These are phyloP conservation scores for Aphis gossypii DNA, from an alignment of 1,140 invertebrate genomes.

Conservation along the genomic window DNA sequence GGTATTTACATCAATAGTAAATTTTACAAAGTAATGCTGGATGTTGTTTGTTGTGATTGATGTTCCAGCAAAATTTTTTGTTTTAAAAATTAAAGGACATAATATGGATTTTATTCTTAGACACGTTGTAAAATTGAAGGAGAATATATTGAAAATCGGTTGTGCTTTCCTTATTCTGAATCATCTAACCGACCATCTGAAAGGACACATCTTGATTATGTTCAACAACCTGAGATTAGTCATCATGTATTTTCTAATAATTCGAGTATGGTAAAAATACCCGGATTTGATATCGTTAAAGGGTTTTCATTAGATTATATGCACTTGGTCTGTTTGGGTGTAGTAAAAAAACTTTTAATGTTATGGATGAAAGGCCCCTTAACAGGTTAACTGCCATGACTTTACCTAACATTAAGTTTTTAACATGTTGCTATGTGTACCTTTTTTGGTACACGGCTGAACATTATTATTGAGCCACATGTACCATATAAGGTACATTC, in stretches of 20 bases:
- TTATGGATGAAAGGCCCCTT: slow-evolving; percentile 61
- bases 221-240: background rate
- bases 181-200: background rate
- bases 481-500: too few species aligned
- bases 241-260: slow-evolving; percentile 28
- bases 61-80: slow-evolving; percentile 61
- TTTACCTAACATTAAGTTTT: too few species aligned
- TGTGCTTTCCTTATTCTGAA: slow-evolving; percentile 42
- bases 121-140: slow-evolving; percentile 60
- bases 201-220: background rate
- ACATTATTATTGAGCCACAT: too few species aligned
- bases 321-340: slow-evolving; percentile 62
- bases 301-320: slow-evolving; percentile 62
- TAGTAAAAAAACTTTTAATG: slow-evolving; percentile 63
- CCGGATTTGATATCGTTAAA: slow-evolving; percentile 62
- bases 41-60: slow-evolving; percentile 61
- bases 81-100: slow-evolving; percentile 60
- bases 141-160: background rate
- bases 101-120: slow-evolving; percentile 59
- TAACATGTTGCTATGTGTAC: too few species aligned
- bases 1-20: slow-evolving; percentile 56
- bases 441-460: too few species aligned
- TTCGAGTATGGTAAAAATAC: background rate
- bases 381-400: too few species aligned
- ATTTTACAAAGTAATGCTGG: slow-evolving; percentile 54